A percentile compares a stretch with the other conserved stretches of the same genome.
These are phyloP conservation scores for Umimayanthus kanabou DNA, from an alignment of 92 coral and sea anemone genomes.

Conservation along the genomic window DNA sequence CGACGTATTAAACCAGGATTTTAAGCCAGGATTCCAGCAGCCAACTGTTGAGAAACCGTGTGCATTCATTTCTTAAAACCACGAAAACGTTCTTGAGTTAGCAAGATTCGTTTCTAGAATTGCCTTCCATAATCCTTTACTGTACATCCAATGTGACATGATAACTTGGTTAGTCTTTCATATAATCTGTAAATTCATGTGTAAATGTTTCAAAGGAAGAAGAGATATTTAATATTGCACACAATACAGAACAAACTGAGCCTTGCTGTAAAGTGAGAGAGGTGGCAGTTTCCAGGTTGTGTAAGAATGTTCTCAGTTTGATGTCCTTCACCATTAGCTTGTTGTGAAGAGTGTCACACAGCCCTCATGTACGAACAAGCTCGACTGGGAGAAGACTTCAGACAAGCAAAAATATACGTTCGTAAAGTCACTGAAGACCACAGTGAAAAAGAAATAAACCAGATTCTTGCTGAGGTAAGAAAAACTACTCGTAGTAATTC, in stretches of 20 bases:
- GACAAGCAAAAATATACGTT: conserved; percentile 82
- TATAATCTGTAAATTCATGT: background rate
- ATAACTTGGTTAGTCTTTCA: no score
- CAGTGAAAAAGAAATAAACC: conserved; percentile 68
- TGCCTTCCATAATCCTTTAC: background rate
- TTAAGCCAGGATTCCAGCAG: no score
- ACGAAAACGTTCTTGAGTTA: background rate
- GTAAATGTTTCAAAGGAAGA: background rate
- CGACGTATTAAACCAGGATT: no score
- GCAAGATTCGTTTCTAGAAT: background rate
- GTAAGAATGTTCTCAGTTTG: background rate
- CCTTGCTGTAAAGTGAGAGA: background rate
- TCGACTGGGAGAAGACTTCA: conserved; percentile 72
- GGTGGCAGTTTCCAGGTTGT: background rate
- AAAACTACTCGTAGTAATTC: no score
- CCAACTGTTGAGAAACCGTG: no score
- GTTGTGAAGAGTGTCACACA: conserved; percentile 82
- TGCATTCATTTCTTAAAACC: no score
- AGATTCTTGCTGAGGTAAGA: conserved; percentile 77
- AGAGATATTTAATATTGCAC: background rate
- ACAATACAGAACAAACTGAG: background rate
- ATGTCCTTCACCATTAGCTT: conserved; percentile 46
- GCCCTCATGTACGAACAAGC: conserved; percentile 83
- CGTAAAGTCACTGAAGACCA: conserved; percentile 96
- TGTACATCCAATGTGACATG: no score